phyloP scores from a whole-genome alignment of 2,888 invertebrate species.

The Synanthedon vespiformis region DNA sequence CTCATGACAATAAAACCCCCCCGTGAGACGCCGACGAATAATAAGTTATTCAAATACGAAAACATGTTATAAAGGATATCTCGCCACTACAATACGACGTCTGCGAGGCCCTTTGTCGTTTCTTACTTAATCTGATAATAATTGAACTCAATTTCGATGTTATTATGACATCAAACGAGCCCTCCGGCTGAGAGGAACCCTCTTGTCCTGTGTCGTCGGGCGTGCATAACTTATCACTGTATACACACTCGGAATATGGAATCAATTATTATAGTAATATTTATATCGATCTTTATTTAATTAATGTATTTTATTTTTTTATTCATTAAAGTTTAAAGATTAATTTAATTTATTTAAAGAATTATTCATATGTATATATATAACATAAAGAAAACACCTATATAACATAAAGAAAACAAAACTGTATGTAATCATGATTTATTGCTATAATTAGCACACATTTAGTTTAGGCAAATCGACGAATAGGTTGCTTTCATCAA shows the following conservation, averaged over 20 bases:
- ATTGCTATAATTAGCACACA: too few species aligned
- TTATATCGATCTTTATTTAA: too few species aligned
- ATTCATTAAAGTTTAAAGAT: too few species aligned
- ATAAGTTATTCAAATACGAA: slow-evolving; percentile 20
- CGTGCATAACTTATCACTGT: background rate
- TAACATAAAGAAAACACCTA: too few species aligned
- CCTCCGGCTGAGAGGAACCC: slow-evolving; percentile 9
- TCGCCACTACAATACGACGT: slow-evolving; percentile 13
- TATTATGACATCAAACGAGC: slow-evolving; percentile 26
- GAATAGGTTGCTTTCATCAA: too few species aligned
- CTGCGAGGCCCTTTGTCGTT: slow-evolving; percentile 22
- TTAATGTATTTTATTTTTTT: too few species aligned
- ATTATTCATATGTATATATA: too few species aligned
- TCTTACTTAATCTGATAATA: slow-evolving; percentile 32
- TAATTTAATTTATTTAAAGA: too few species aligned
- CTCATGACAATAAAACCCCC: slow-evolving; percentile 1
- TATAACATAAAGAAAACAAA: too few species aligned
- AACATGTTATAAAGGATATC: slow-evolving; percentile 16
- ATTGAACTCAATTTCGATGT: slow-evolving; percentile 34
- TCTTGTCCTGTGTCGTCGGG: slow-evolving; percentile 7
- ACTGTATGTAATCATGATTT: too few species aligned
- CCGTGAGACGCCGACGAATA: slow-evolving; percentile 6
- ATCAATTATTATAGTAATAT: too few species aligned
- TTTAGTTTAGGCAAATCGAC: too few species aligned
- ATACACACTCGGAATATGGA: background rate